These are phyloP conservation scores for Triplophysa rosa DNA, from an alignment of 2,113 vertebrate species.

Conservation along the genomic window DNA sequence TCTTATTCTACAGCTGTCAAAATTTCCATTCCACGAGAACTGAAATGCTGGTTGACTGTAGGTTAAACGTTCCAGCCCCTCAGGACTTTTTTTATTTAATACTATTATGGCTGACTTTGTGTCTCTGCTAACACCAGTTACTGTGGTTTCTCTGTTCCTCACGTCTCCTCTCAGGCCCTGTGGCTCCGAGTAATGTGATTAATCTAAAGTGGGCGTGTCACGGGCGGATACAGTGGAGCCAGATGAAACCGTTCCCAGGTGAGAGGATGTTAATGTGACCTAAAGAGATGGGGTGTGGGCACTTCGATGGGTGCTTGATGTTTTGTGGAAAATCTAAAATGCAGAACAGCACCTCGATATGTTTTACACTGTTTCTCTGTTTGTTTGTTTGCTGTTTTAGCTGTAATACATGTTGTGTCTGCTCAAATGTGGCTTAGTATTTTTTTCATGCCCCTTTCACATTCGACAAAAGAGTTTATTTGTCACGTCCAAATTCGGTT, in stretches of 20 bases:
- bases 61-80: not conserved
- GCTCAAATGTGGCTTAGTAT: not conserved
- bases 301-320: not conserved
- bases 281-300: slow-evolving; percentile 13
- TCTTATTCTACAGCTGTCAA: no score
- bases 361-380: not conserved
- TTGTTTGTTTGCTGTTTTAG: not conserved
- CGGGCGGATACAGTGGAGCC: slow-evolving; percentile 4
- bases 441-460: not conserved
- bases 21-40: not conserved
- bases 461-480: not conserved
- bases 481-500: not conserved
- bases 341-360: not conserved
- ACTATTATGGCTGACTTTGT: not conserved
- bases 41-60: not conserved
- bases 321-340: not conserved
- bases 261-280: slow-evolving; percentile 33
- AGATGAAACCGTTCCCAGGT: slow-evolving; percentile 40
- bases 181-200: slow-evolving; percentile 45
- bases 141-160: not conserved
- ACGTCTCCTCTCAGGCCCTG: slow-evolving; percentile 4
- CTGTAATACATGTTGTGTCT: not conserved
- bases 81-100: no score
- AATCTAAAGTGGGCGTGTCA: slow-evolving; percentile 37
- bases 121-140: not conserved